phyloP scores from a whole-genome alignment of 2,888 invertebrate species.

The Plebejus anna region DNA sequence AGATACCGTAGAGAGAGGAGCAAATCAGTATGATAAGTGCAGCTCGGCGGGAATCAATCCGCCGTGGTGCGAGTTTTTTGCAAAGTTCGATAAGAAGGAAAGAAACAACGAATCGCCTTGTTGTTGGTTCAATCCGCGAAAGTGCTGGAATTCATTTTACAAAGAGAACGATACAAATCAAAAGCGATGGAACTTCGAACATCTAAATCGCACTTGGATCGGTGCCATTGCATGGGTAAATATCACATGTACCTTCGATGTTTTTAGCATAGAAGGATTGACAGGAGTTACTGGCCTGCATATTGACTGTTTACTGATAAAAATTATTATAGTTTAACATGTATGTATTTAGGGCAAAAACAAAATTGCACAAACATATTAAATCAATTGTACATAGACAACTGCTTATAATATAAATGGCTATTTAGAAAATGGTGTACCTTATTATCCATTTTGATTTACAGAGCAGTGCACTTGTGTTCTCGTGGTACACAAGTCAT shows the following conservation, averaged over 20 bases:
- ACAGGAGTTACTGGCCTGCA: background rate
- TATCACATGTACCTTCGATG: slow-evolving; percentile 29
- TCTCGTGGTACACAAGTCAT: slow-evolving; percentile 83
- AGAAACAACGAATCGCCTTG: slow-evolving; percentile 48
- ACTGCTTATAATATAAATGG: background rate
- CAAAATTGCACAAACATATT: too few relatives aligned
- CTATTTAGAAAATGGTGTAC: background rate
- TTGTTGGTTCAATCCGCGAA: slow-evolving; percentile 53
- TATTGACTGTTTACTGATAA: background rate
- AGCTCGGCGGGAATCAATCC: slow-evolving; percentile 62
- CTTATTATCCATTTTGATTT: slow-evolving; percentile 39
- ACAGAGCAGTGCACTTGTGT: slow-evolving; percentile 81
- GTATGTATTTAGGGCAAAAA: too few relatives aligned
- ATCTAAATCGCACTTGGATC: slow-evolving; percentile 67
- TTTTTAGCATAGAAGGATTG: slow-evolving; percentile 27
- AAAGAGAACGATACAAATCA: slow-evolving; percentile 57
- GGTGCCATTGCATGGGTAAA: slow-evolving; percentile 78
- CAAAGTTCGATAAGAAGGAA: slow-evolving; percentile 51
- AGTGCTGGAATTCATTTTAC: slow-evolving; percentile 50
- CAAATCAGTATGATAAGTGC: slow-evolving; percentile 71
- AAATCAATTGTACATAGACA: background rate
- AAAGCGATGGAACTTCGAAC: slow-evolving; percentile 66
- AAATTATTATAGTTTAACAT: too few relatives aligned
- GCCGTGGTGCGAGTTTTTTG: slow-evolving; percentile 41
- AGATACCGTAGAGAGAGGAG: slow-evolving; percentile 72